Percentiles rank a stretch among this genome's conserved stretches.
Evolutionary conservation across 2,797 vertebrate genomes (phyloP).

Genomic region (Glyptemys insculpta): DNA sequence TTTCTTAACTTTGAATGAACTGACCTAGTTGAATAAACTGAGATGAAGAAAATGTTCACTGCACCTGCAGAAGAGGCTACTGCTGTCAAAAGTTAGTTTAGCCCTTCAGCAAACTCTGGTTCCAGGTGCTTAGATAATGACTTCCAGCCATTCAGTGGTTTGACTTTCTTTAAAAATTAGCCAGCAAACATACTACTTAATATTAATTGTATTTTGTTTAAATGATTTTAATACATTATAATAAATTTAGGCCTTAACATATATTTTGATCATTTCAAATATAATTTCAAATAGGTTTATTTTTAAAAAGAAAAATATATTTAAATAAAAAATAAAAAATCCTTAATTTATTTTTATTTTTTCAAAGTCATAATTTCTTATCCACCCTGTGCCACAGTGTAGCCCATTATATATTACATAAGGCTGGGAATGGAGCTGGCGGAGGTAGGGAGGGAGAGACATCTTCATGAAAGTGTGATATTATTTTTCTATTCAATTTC

Average conservation of each 20-base stretch:
- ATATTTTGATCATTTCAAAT: neutral
- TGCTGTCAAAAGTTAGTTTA: neutral
- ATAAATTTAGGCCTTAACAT: neutral
- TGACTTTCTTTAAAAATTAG: neutral
- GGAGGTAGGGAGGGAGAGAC: neutral
- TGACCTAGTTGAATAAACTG: neutral
- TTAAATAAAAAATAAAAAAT: too few relatives aligned
- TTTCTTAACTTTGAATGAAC: neutral
- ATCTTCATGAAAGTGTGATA: neutral
- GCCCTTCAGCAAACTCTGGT: neutral
- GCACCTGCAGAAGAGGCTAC: neutral
- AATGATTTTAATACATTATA: neutral
- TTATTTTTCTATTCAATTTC: neutral
- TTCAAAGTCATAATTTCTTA: neutral
- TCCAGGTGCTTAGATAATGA: neutral
- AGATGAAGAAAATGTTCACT: neutral
- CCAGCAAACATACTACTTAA: neutral
- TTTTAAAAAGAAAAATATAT: too few relatives aligned
- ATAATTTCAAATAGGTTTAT: too few relatives aligned
- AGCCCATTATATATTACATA: neutral
- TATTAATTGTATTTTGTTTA: neutral
- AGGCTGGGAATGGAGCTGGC: neutral
- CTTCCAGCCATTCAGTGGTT: neutral
- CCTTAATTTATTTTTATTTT: neutral
- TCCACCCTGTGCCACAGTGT: neutral